Evolutionary conservation across 1,140 invertebrate genomes (phyloP).

Genomic region (Drosophila kanapiae): DNA sequence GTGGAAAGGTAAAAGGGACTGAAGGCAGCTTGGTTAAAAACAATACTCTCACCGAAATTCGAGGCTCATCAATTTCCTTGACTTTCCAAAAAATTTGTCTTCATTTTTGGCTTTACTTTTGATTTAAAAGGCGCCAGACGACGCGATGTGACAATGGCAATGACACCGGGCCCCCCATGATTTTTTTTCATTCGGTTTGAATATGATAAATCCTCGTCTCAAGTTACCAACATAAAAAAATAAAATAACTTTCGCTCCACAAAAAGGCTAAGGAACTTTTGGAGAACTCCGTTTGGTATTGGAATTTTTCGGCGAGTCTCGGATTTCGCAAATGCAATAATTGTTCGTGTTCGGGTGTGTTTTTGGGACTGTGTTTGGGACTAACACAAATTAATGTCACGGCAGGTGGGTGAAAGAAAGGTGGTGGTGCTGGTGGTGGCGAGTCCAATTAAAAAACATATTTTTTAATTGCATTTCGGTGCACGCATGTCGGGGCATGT

Average conservation of each 20-base stretch:
- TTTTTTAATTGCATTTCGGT: constrained; percentile 78
- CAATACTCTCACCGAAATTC: constrained; percentile 17
- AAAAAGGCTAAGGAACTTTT: constrained; percentile 33
- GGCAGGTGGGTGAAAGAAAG: constrained; percentile 65
- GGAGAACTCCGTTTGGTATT: constrained; percentile 13
- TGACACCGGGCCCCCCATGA: constrained; percentile 42
- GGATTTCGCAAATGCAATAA: constrained; percentile 44
- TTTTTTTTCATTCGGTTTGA: constrained; percentile 14
- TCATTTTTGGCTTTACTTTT: constrained; percentile 49
- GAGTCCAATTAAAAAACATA: constrained; percentile 74
- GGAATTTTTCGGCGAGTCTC: constrained; percentile 34
- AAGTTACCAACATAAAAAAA: constrained; percentile 49
- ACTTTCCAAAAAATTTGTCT: constrained; percentile 22
- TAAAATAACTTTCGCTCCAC: constrained; percentile 49
- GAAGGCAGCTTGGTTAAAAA: constrained; percentile 19
- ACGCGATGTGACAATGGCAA: constrained; percentile 62
- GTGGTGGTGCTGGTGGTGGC: background rate
- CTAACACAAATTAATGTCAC: constrained; percentile 77
- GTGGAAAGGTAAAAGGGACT: constrained; percentile 6
- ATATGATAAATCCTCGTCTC: constrained; percentile 64
- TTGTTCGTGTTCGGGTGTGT: constrained; percentile 20
- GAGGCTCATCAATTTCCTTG: constrained; percentile 49
- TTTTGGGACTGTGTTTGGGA: constrained; percentile 36
- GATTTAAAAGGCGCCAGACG: constrained; percentile 67
- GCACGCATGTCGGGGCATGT: constrained; percentile 56